phyloP scores from a whole-genome alignment of 2,113 vertebrate genomes.

The Microcebus jonahi region DNA sequence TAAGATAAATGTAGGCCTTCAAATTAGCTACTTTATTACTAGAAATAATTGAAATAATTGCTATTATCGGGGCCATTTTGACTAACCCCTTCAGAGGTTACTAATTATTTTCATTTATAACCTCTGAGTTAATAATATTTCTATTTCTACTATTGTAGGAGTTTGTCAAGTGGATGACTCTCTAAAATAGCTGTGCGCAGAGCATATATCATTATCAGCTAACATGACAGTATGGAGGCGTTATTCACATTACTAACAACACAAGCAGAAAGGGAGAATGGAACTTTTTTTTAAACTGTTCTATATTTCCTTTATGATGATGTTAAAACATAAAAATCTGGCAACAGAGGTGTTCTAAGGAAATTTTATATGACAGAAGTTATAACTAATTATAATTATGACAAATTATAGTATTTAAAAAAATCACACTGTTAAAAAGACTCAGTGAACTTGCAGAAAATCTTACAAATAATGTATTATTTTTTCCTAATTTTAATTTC shows the following conservation, averaged over 20 bases:
- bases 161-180: not conserved
- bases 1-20: slow-evolving; percentile 30
- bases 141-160: not conserved
- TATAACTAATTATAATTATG: not conserved
- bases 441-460: not conserved
- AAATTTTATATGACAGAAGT: not conserved
- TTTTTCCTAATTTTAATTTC: not conserved
- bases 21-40: slow-evolving; percentile 32
- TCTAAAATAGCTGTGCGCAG: slow-evolving; percentile 19
- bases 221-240: not conserved
- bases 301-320: not conserved
- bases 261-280: not conserved
- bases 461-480: not conserved
- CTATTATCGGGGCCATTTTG: slow-evolving; percentile 2
- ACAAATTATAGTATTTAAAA: not conserved
- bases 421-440: not conserved
- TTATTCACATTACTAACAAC: not conserved
- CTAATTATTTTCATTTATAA: slow-evolving; percentile 56
- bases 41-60: slow-evolving; percentile 42
- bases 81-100: not conserved
- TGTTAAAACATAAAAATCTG: not conserved
- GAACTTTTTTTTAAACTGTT: not conserved
- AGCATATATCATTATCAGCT: slow-evolving; percentile 1
- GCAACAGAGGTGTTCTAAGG: not conserved
- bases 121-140: slow-evolving; percentile 38